phyloP scores from a whole-genome alignment of 2,888 invertebrate genomes.

The Dolichopus griseipennis region DNA sequence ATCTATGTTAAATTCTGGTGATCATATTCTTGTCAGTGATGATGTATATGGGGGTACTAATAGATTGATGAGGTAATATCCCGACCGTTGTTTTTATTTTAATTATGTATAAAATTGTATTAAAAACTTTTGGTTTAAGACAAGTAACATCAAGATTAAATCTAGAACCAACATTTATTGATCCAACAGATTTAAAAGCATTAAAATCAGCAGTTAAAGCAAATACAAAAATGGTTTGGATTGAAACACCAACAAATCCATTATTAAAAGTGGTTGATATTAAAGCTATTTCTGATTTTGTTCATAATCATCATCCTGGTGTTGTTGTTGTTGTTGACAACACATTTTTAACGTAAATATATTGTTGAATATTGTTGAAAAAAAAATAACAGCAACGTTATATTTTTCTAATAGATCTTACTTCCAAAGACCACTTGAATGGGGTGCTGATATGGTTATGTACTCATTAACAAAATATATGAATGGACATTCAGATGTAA shows the following conservation, averaged over 20 bases:
- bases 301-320: slow-evolving; percentile 42
- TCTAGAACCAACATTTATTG: slow-evolving; percentile 66
- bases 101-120: not conserved
- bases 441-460: slow-evolving; percentile 84
- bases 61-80: slow-evolving; percentile 53
- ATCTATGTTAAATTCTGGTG: slow-evolving; percentile 69
- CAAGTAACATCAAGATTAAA: slow-evolving; percentile 58
- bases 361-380: not conserved
- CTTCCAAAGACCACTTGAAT: slow-evolving; percentile 78
- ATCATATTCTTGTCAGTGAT: slow-evolving; percentile 83
- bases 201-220: slow-evolving; percentile 61
- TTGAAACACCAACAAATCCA: slow-evolving; percentile 96
- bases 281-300: slow-evolving; percentile 54
- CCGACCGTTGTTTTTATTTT: too few relatives aligned
- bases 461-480: slow-evolving; percentile 96
- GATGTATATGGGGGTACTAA: slow-evolving; percentile 95
- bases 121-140: slow-evolving; percentile 48
- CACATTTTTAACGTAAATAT: slow-evolving; percentile 66
- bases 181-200: slow-evolving; percentile 59
- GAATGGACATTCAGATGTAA: slow-evolving; percentile 95
- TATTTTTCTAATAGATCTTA: slow-evolving; percentile 47
- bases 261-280: slow-evolving; percentile 84
- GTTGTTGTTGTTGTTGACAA: slow-evolving; percentile 80
- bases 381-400: not conserved
- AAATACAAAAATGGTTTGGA: slow-evolving; percentile 87